Evolutionary conservation across 1,140 invertebrate species (phyloP), one percentile per base, ranked within the genome.

Genomic region (Ptiloglossa arizonensis): DNA sequence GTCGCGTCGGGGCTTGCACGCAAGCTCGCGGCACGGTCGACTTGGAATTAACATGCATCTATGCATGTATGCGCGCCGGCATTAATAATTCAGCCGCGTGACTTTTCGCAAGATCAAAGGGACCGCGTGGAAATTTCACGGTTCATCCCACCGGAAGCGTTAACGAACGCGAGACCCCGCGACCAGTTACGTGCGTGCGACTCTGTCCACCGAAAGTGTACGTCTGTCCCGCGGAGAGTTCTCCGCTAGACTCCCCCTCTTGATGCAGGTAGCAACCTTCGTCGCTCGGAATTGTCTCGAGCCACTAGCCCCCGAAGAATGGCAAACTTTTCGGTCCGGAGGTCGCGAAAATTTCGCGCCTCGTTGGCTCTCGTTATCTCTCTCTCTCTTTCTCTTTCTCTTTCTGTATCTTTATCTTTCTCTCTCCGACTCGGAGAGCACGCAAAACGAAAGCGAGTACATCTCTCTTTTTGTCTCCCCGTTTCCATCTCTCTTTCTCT

Each of bases 251-350:
- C n/a, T n/a, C n/a, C n/a, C n/a, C n/a, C n/a, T n/a, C n/a, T n/a
- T n/a, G n/a, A n/a, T n/a, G n/a, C n/a, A n/a, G n/a, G n/a, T n/a
- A n/a, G n/a, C n/a, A n/a, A 38, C 48, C 74, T 68, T 64, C 27
- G 46, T 27, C 27, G 60, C 56, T 44, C 52, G 63, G 64, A 82
- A 83, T 79, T 78, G 68, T 82, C 75, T 82, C 73, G 79, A 81
- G 79, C 50, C 44, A 46, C 27, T 56, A n/a, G n/a, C n/a, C n/a
- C 38, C 69, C 52, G 59, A 62, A 67, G 73, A 78, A 83, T 73
- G 66, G 73, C 32, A 73, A 83, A 83, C 52, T 83, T 83, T 79
- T 82, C 74, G 62, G 63, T 11, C n/a, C n/a, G n/a, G 56, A 24
- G 59, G 46, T 62, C 32, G 68, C 29, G 57, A 54, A 64, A 66